These are phyloP conservation scores for Galago senegalensis DNA, from an alignment of 2,797 vertebrate genomes.

Conservation along the genomic window DNA sequence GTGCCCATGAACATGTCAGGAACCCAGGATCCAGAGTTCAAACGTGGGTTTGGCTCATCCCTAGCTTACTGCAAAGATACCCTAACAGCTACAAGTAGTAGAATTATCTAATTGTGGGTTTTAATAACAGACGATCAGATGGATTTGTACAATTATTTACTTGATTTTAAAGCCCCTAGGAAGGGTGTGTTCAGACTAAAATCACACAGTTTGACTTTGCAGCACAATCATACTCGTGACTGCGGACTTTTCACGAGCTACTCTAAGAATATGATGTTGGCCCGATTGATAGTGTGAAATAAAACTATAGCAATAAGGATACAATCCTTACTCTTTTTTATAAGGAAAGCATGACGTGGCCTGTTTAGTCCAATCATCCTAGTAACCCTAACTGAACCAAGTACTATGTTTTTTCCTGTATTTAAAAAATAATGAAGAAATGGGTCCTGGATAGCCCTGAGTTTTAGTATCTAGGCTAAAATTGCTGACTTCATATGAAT, in stretches of 20 bases:
- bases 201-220: conserved; percentile 13
- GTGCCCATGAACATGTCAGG: neutral
- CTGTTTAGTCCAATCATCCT: conserved; percentile 15
- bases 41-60: neutral
- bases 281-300: neutral
- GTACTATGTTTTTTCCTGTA: neutral
- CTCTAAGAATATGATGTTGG: neutral
- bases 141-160: neutral
- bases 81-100: neutral
- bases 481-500: neutral
- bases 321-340: conserved; percentile 36
- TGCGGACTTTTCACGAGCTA: neutral
- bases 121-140: conserved; percentile 13
- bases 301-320: conserved; percentile 27
- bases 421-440: neutral
- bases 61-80: neutral
- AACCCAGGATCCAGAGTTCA: neutral
- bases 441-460: neutral
- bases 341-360: neutral
- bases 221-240: neutral
- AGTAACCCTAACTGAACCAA: neutral
- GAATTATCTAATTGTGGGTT: neutral
- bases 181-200: neutral
- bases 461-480: neutral
- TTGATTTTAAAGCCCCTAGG: conserved; percentile 19